phyloP scores from a whole-genome alignment of 2,888 invertebrate genomes.

The Ariolimax columbianus region DNA sequence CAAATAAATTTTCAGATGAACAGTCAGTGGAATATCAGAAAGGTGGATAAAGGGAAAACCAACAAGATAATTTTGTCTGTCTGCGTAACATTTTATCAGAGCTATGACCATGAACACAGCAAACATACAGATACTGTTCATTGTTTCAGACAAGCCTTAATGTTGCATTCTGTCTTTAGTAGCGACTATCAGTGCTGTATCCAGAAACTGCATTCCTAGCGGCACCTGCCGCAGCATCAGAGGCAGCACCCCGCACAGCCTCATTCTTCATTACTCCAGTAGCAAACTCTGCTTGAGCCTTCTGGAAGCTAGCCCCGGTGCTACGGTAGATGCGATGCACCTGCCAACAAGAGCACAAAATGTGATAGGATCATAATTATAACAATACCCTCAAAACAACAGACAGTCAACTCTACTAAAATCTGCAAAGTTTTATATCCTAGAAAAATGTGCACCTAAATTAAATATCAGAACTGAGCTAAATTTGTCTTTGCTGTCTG shows the following conservation, averaged over 20 bases:
- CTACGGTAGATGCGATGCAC: constrained; percentile 97
- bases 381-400: background rate
- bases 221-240: constrained; percentile 91
- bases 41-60: background rate
- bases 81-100: background rate
- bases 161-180: constrained; percentile 50
- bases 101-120: background rate
- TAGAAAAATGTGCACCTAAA: no score
- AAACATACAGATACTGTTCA: background rate
- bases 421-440: no score
- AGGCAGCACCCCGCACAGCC: constrained; percentile 93
- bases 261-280: constrained; percentile 96
- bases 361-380: background rate
- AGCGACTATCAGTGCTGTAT: constrained; percentile 70
- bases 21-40: background rate
- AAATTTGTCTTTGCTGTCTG: no score
- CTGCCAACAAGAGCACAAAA: constrained; percentile 80
- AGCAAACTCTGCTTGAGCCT: constrained; percentile 98
- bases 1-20: background rate
- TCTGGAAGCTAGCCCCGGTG: constrained; percentile 96
- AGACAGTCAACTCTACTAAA: background rate
- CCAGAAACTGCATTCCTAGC: constrained; percentile 71
- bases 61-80: background rate
- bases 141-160: background rate
- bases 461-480: no score